phyloP scores from a whole-genome alignment of 2,888 invertebrate genomes.

The Nipponacmea schrenckii region DNA sequence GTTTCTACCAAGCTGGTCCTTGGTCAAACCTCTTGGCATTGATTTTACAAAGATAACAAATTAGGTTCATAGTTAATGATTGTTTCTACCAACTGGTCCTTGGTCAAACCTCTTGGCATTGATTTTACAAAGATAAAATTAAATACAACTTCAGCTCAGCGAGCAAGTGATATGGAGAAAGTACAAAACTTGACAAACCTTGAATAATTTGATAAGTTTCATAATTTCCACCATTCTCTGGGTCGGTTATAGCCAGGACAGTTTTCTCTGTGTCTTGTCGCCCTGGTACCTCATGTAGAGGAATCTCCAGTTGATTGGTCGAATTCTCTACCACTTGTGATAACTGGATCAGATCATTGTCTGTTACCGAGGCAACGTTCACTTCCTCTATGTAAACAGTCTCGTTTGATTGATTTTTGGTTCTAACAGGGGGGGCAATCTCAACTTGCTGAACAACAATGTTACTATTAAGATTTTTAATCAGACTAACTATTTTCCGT shows the following conservation, averaged over 20 bases:
- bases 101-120: too few relatives aligned
- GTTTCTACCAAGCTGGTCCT: too few relatives aligned
- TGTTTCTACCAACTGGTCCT: too few relatives aligned
- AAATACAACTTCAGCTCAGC: too few relatives aligned
- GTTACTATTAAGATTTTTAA: constrained; percentile 38
- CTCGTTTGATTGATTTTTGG: neutral
- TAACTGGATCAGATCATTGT: neutral
- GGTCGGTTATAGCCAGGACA: constrained; percentile 20
- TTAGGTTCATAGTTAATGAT: too few relatives aligned
- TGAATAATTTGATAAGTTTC: constrained; percentile 40
- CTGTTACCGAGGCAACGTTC: neutral
- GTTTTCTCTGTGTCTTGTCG: constrained; percentile 12
- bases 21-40: too few relatives aligned
- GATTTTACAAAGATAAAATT: too few relatives aligned
- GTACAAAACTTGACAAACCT: neutral
- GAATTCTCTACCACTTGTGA: neutral
- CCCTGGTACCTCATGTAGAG: constrained; percentile 10
- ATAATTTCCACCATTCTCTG: constrained; percentile 16
- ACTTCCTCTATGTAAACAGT: neutral
- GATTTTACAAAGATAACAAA: too few relatives aligned
- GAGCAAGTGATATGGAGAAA: too few relatives aligned
- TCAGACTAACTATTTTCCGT: constrained; percentile 47
- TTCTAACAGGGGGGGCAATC: constrained; percentile 10
- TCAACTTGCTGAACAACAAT: constrained; percentile 28
- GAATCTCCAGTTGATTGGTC: constrained; percentile 20